Evolutionary conservation across 2,888 invertebrate genomes (phyloP).

Genomic region (Rhynchonema sp.): DNA sequence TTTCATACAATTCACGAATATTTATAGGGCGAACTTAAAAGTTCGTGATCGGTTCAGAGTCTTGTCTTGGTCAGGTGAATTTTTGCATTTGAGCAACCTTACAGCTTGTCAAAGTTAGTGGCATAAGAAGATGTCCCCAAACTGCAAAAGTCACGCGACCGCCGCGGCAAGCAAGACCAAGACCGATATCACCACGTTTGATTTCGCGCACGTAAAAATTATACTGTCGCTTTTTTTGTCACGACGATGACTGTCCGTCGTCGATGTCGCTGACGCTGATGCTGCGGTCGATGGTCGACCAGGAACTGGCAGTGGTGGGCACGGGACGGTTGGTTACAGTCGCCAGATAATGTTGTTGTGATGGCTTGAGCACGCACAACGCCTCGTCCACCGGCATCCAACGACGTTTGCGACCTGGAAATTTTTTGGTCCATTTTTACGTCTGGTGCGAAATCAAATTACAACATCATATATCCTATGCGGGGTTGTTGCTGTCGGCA

Average conservation of each 20-base stretch:
- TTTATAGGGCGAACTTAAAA: no score
- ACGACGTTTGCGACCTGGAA: neutral
- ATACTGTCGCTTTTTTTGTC: neutral
- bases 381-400: neutral
- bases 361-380: neutral
- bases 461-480: neutral
- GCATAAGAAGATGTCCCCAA: no score
- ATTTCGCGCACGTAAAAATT: no score
- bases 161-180: no score
- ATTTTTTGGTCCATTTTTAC: neutral
- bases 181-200: no score
- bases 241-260: neutral
- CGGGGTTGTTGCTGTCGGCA: no score
- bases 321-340: neutral
- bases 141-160: no score
- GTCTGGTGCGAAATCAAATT: neutral
- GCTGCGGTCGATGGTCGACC: neutral
- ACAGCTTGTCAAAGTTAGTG: no score
- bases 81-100: no score
- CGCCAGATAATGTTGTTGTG: neutral
- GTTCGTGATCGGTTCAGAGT: no score
- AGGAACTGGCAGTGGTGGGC: neutral
- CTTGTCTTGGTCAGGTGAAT: no score
- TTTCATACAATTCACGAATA: no score
- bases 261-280: neutral